Percentiles rank a stretch among this genome's conserved stretches.
These are phyloP conservation scores for Lepidothrix coronata DNA, from an alignment of 2,113 vertebrate species.

Conservation along the genomic window DNA sequence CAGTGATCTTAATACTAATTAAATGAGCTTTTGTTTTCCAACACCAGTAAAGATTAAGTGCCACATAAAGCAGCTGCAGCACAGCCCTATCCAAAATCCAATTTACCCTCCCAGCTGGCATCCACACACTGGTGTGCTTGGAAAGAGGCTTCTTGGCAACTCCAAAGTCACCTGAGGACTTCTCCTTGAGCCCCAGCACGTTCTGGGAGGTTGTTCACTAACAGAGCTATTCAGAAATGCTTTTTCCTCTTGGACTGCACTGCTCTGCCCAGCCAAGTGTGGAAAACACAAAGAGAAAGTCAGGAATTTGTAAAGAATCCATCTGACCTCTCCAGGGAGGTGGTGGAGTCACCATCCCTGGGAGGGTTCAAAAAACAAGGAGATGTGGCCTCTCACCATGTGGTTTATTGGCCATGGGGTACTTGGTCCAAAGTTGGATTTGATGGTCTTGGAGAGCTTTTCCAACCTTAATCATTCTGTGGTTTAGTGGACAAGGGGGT, in stretches of 20 bases:
- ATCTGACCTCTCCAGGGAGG: rapidly evolving
- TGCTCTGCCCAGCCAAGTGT: neutral
- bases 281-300: neutral
- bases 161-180: neutral
- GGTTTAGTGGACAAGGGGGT: neutral
- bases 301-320: neutral
- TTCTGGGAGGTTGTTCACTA: neutral
- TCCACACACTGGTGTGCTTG: rapidly evolving
- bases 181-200: neutral
- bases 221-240: neutral
- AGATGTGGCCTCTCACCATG: neutral
- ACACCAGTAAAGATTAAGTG: neutral
- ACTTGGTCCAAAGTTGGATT: neutral
- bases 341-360: neutral
- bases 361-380: rapidly evolving
- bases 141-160: neutral
- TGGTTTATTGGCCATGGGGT: neutral
- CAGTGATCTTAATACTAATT: conserved; percentile 20
- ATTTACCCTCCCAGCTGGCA: neutral
- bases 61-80: neutral
- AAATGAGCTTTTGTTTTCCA: conserved; percentile 38
- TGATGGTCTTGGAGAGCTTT: neutral
- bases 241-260: neutral
- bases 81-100: neutral
- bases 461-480: neutral